phyloP scores from a whole-genome alignment of 2,113 vertebrate species.

The Spea bombifrons region DNA sequence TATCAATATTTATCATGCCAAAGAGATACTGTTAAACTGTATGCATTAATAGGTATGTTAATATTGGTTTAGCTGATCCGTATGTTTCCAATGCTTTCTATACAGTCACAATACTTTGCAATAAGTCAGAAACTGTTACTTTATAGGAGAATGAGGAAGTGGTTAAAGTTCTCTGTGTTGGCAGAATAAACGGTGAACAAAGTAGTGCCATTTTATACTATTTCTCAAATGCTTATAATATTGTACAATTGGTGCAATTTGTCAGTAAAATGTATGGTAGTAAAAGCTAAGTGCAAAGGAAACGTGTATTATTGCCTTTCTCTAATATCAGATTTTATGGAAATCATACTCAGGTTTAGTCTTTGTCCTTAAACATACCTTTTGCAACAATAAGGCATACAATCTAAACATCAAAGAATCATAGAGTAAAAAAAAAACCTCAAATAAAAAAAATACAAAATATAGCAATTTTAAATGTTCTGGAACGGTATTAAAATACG shows the following conservation, averaged over 20 bases:
- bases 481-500: not conserved
- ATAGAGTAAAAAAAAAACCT: not conserved
- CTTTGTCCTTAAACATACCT: not conserved
- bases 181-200: constrained; percentile 12
- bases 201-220: constrained; percentile 33
- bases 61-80: too few species aligned
- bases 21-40: too few species aligned
- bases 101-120: too few species aligned
- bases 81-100: too few species aligned
- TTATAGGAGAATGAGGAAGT: constrained; percentile 13
- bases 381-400: not conserved
- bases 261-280: constrained; percentile 8
- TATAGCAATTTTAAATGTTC: not conserved
- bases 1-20: too few species aligned
- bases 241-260: constrained; percentile 8
- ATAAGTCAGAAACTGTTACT: not conserved
- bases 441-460: not conserved
- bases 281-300: constrained; percentile 8
- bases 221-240: constrained; percentile 15
- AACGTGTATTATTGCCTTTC: constrained; percentile 6
- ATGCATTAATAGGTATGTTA: too few species aligned
- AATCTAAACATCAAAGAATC: not conserved
- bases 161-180: constrained; percentile 3
- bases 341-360: constrained; percentile 1
- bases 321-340: constrained; percentile 5